Evolutionary conservation across 2,797 vertebrate species (phyloP), one percentile per base, ranked within the genome.

Genomic region (Siniperca undulata): DNA sequence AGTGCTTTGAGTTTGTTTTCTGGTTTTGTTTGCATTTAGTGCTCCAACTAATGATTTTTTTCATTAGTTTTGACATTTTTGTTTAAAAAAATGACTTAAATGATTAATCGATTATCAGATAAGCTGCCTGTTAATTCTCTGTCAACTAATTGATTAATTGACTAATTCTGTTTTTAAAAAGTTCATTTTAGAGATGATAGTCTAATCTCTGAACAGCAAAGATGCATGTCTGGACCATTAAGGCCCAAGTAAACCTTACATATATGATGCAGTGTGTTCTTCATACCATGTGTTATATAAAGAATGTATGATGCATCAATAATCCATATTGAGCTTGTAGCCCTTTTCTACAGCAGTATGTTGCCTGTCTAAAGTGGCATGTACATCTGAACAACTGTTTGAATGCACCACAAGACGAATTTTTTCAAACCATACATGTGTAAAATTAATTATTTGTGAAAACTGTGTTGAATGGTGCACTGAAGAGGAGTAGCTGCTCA

Each of bases 241-340:
- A 72, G 50, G 3, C 56, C 24, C 11, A 14, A 66, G 61, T 78
- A 60, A 89, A 85, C 52, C 55, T 68, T 36, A 53, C 56, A 76
- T 85, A 38, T 80, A 66, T 27, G 50, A 62, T 77, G 64, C 66
- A 60, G 55, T 60, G 48, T 64, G 71, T 79, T 69, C 70, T 67
- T 84, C 27, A 67, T 80, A 70, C 68, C 87, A 85, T 91, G 84
- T 91, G 89, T 83, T 75, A 50, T 77, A 93, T 93, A 77, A 94
- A 92, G 85, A 90, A 93, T 94, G 87, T 76, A 93, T 92, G 85
- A 89, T 53, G 71, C 89, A 93, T 95, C 75, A 92, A 93, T 94
- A 92, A 92, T 94, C 87, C 75, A 95, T 86, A 80, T 22, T 65
- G 46, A 34, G 87, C 89, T 91, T 70, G 69, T 76, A 89, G 82